A percentile compares a stretch with the other conserved stretches of the same genome.
Conservation (phyloP, 1,140 invertebrate genomes). For the Bicyclus anynana region DNA sequence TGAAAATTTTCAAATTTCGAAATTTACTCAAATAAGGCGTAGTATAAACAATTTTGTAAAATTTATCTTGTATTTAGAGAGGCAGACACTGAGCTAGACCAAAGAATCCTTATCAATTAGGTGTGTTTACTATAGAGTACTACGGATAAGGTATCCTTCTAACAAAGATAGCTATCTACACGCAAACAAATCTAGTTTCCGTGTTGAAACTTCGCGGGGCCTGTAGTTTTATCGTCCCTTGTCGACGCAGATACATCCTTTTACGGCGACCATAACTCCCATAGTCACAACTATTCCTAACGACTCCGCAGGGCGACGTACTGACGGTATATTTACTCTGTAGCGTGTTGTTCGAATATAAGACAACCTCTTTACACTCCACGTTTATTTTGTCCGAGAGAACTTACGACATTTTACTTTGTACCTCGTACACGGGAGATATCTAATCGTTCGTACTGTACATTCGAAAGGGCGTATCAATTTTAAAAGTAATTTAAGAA, state of each 20-base stretch:
- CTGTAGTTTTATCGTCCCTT: slow-evolving; percentile 47
- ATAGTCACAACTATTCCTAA: slow-evolving; percentile 40
- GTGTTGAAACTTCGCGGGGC: slow-evolving; percentile 41
- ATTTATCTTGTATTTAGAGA: too few relatives aligned
- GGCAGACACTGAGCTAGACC: not conserved
- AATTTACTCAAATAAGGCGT: too few relatives aligned
- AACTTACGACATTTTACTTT: slow-evolving; percentile 4
- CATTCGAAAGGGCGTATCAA: slow-evolving; percentile 11
- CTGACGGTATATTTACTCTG: slow-evolving; percentile 27
- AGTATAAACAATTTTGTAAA: too few relatives aligned
- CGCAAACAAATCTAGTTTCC: slow-evolving; percentile 48
- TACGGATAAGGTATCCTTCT: slow-evolving; percentile 11
- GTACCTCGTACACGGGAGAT: not conserved
- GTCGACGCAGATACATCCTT: slow-evolving; percentile 49
- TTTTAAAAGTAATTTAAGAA: slow-evolving; percentile 21
- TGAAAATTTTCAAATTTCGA: too few relatives aligned
- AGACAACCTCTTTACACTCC: slow-evolving; percentile 23
- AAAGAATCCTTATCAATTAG: not conserved
- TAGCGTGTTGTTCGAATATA: slow-evolving; percentile 25
- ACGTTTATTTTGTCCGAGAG: slow-evolving; percentile 10
- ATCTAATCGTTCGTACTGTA: slow-evolving; percentile 7
- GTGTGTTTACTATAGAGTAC: not conserved
- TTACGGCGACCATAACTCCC: slow-evolving; percentile 44
- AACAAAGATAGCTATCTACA: slow-evolving; percentile 34
- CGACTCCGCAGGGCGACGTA: slow-evolving; percentile 26